Evolutionary conservation across 2,113 vertebrate species (phyloP).

Genomic region (Steatornis caripensis): DNA sequence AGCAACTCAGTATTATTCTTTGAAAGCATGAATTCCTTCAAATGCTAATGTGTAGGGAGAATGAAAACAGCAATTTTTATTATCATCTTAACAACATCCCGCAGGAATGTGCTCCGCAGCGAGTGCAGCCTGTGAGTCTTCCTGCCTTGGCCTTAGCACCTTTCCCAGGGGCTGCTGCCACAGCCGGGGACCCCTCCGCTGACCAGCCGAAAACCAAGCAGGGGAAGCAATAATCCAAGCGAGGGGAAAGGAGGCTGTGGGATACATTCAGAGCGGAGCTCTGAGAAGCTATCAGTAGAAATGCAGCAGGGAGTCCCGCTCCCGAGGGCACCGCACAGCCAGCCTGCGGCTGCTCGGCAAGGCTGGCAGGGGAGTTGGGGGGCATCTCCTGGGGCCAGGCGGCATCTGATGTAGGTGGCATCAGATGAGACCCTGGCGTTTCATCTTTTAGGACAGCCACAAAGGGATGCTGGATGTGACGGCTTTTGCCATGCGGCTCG

Average conservation of each 20-base stretch:
- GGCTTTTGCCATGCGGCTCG: not conserved
- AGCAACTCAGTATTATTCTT: not conserved
- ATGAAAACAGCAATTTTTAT: not conserved
- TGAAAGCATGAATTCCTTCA: not conserved
- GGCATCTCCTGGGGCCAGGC: not conserved
- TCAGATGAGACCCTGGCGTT: not conserved
- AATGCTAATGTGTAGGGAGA: not conserved
- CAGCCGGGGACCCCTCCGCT: not conserved
- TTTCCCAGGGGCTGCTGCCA: not conserved
- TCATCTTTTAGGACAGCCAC: not conserved
- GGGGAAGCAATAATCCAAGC: not conserved
- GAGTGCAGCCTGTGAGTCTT: not conserved
- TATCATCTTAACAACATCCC: not conserved
- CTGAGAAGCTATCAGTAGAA: not conserved
- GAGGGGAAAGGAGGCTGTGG: not conserved
- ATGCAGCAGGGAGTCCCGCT: not conserved
- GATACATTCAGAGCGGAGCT: not conserved
- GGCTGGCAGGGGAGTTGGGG: rapidly evolving
- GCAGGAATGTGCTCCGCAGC: not conserved
- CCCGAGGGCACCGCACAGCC: not conserved
- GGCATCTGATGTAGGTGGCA: not conserved
- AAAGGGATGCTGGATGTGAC: not conserved
- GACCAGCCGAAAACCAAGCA: not conserved
- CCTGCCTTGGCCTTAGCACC: not conserved
- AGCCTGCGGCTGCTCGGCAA: not conserved